Evolutionary conservation across 2,797 vertebrate genomes (phyloP).

Genomic region (Scyliorhinus canicula): DNA sequence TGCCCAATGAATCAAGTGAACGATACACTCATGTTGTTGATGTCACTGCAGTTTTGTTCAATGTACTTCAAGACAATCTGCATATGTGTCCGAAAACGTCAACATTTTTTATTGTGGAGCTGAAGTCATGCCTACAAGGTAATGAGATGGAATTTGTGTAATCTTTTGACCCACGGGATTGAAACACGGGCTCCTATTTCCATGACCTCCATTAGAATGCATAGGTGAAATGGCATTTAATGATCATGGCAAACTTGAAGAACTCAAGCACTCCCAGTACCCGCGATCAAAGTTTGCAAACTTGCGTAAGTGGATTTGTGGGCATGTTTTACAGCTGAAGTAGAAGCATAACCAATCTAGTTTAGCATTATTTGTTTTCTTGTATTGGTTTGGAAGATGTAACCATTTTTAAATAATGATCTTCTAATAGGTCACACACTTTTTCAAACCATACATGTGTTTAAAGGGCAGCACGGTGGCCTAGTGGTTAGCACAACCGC

Average conservation of each 20-base stretch:
- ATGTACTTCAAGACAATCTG: neutral
- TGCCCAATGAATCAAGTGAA: neutral
- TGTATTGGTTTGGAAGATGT: too few relatives aligned
- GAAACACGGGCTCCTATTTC: neutral
- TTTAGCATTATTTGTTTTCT: neutral
- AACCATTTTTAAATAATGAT: neutral
- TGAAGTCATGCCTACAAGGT: neutral
- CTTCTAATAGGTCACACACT: neutral
- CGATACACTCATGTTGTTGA: neutral
- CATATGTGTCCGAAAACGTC: neutral
- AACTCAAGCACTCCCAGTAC: neutral
- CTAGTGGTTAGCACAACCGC: too few relatives aligned
- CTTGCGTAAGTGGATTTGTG: neutral
- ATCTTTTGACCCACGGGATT: conserved; percentile 5
- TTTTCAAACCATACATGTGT: neutral
- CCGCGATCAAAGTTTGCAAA: neutral
- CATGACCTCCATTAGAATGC: neutral
- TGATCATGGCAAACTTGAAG: conserved; percentile 1
- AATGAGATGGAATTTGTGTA: conserved; percentile 33
- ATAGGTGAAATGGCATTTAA: conserved; percentile 28
- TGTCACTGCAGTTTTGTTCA: neutral
- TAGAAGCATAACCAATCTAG: neutral
- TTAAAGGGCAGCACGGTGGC: too few relatives aligned
- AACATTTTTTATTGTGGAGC: neutral
- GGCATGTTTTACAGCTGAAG: neutral